Evolutionary conservation across 2,888 invertebrate species (phyloP).

Genomic region (Platycnemis pennipes): DNA sequence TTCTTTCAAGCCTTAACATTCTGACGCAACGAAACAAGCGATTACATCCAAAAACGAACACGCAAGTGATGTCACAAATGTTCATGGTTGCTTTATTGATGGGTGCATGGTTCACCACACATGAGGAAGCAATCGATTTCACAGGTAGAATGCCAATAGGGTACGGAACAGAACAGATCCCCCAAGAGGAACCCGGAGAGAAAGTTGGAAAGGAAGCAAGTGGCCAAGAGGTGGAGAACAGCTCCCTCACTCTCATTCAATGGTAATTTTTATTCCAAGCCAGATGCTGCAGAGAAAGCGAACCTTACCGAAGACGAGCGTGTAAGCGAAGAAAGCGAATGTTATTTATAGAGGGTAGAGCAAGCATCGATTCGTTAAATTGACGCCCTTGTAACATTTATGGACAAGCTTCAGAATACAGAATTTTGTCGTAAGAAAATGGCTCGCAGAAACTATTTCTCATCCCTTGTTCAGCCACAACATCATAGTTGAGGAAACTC

Average conservation of each 20-base stretch:
- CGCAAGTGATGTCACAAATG: neutral
- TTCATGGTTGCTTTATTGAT: neutral
- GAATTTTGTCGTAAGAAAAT: neutral
- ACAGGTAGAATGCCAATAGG: neutral
- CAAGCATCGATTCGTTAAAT: conserved; percentile 5
- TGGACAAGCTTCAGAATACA: neutral
- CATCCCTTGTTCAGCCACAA: neutral
- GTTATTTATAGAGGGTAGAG: neutral
- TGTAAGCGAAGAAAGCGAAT: conserved; percentile 36
- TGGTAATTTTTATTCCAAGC: conserved; percentile 15
- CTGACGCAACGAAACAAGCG: neutral
- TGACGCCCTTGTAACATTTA: neutral
- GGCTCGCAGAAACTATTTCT: neutral
- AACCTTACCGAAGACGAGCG: conserved; percentile 15
- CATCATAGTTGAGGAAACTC: neutral
- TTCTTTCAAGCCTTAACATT: neutral
- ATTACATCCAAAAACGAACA: neutral
- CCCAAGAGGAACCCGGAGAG: neutral
- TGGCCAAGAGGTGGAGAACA: neutral
- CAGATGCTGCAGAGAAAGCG: conserved; percentile 32
- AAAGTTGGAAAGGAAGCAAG: neutral
- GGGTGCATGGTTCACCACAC: neutral
- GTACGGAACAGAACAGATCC: neutral
- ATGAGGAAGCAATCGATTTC: neutral
- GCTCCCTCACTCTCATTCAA: conserved; percentile 11